Base-by-base conservation (phyloP, 2,888 invertebrate genomes). In the Dasysyrphus albostriatus region DNA sequence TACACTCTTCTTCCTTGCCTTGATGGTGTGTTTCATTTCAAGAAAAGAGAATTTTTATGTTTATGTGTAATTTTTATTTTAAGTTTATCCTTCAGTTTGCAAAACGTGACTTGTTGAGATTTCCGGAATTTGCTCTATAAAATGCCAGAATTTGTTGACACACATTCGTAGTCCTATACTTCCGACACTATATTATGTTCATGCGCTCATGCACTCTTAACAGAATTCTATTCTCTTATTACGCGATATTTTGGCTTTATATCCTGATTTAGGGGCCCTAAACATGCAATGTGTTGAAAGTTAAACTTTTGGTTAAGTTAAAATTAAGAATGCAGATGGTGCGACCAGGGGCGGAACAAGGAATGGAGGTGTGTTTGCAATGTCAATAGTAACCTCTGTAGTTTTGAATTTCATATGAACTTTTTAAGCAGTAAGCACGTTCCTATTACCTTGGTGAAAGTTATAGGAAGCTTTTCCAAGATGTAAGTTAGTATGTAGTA, bases 31-130 rank as follows among this genome's bases (percentile, higher is more conserved):
- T 39, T 14, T 42, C 14, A 42, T 42, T 14, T 42, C 2, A 14
- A 44, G n/a, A 7, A 3, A 44, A 44, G 5, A n/a, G 44, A 44
- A 44, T 44, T 44, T 29, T 29, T 24, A 56, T 56, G 14, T 54
- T 54, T 56, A n/a, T 16, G 56, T 2, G 3, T 19, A 49, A 8
- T 9, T 3, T 32, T 32, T 5, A 16, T 16, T 16, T 56, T 14
- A 56, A 34, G 56, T 56, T 56, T n/a, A 34, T 56, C 56, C 56
- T 56, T 56, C 56, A 56, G 32, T 56, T 56, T 32, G 56, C 34
- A 56, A 34, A 56, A 56, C 56, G 56, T 56, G 56, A 56, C 56
- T 56, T 56, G 56, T 56, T 6, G 34, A 16, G n/a, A 16, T 34
- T 56, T 56, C 5, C 29, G 56, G n/a, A n/a, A 56, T 34, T 32